phyloP scores from a whole-genome alignment of 2,888 invertebrate genomes.

The Leucoptera coffeella region DNA sequence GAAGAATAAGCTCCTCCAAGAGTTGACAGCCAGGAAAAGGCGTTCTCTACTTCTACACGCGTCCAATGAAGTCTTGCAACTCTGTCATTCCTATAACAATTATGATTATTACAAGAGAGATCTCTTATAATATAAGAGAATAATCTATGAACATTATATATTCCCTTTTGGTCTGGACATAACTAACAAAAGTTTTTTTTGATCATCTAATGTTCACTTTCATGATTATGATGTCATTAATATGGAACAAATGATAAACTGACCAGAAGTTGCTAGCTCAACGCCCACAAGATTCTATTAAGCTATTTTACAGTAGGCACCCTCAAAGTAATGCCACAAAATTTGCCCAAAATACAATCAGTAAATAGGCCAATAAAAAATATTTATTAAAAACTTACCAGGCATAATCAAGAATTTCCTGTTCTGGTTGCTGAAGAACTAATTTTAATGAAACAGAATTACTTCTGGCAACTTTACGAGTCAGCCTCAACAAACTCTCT shows the following conservation, averaged over 20 bases:
- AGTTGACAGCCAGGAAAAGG: constrained; percentile 93
- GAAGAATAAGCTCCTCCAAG: constrained; percentile 95
- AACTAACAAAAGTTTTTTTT: no score
- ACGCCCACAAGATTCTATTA: no score
- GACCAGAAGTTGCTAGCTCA: no score
- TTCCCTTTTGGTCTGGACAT: no score
- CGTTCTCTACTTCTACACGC: constrained; percentile 70
- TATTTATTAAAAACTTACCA: constrained; percentile 56
- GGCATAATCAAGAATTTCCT: constrained; percentile 62
- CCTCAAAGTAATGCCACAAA: not conserved
- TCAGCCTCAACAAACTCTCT: constrained; percentile 18
- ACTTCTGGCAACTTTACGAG: constrained; percentile 14
- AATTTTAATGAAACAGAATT: constrained; percentile 29
- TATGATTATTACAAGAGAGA: not conserved
- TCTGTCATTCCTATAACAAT: constrained; percentile 28
- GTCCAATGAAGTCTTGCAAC: constrained; percentile 43
- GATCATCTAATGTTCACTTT: no score
- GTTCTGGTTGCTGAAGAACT: constrained; percentile 49
- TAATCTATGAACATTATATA: no score
- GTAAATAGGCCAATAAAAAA: not conserved
- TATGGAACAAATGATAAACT: no score
- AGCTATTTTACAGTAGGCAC: not conserved
- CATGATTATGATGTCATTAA: no score
- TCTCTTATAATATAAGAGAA: no score
- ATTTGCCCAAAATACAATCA: not conserved